Percentiles rank a stretch among this genome's conserved stretches.
phyloP scores from a whole-genome alignment of 2,797 vertebrate species.

The Acipenser transmontanus region DNA sequence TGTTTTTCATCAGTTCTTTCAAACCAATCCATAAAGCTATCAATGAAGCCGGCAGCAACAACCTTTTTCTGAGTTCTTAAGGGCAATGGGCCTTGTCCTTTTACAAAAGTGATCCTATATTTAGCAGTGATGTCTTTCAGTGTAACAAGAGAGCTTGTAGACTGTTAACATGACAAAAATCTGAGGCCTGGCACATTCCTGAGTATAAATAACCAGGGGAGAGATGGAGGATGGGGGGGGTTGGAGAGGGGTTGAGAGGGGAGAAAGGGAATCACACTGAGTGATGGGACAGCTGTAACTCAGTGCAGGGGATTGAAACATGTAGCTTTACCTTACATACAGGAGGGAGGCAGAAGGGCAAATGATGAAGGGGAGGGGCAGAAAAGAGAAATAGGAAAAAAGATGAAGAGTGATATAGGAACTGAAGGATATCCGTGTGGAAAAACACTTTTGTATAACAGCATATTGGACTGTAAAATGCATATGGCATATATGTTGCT shows the following conservation, averaged over 20 bases:
- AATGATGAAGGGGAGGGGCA: no score
- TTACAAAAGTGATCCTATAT: constrained; percentile 51
- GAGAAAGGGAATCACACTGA: constrained; percentile 20
- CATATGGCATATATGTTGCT: no score
- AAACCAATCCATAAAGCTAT: no score
- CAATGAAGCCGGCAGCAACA: no score
- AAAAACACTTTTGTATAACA: no score
- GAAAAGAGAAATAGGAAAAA: no score
- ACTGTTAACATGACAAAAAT: constrained; percentile 40
- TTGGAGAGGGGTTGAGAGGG: constrained; percentile 24
- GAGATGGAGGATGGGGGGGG: constrained; percentile 20
- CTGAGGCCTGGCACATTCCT: constrained; percentile 48
- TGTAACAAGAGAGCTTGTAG: constrained; percentile 50
- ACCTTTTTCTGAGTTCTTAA: constrained; percentile 33
- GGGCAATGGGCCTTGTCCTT: constrained; percentile 32
- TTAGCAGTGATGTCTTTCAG: constrained; percentile 55
- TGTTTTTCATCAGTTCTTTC: no score
- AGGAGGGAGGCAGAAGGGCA: no score
- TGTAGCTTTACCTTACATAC: background rate
- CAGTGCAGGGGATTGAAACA: constrained; percentile 12
- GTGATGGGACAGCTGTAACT: constrained; percentile 27
- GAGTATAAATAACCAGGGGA: constrained; percentile 51
- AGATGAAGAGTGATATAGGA: no score
- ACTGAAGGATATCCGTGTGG: no score
- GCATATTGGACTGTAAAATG: no score